phyloP scores from a whole-genome alignment of 1,140 invertebrate species.

The Globodera rostochiensis region DNA sequence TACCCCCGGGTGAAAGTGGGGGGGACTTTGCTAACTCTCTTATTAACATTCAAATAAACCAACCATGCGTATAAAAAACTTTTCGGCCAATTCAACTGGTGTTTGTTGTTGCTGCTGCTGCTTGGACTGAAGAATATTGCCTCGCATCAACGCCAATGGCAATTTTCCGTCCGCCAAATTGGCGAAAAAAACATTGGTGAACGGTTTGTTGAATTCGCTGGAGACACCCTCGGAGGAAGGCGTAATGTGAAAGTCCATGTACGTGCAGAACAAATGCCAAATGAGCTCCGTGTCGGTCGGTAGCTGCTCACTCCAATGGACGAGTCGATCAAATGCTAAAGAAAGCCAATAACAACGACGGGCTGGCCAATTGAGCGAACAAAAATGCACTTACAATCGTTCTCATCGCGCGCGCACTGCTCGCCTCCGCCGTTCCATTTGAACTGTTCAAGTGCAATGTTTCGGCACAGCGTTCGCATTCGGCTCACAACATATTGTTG shows the following conservation, averaged over 20 bases:
- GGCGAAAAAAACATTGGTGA: constrained; percentile 7
- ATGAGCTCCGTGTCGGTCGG: constrained; percentile 33
- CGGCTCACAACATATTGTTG: constrained; percentile 48
- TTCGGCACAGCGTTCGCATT: constrained; percentile 28
- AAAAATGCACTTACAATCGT: background rate
- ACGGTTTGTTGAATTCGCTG: constrained; percentile 11
- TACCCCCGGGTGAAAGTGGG: no score
- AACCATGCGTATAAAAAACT: constrained; percentile 34
- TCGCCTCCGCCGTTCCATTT: constrained; percentile 38
- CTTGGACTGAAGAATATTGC: background rate
- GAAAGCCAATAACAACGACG: background rate
- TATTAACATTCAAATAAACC: background rate
- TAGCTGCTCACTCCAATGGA: constrained; percentile 31
- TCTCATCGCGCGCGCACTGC: constrained; percentile 23
- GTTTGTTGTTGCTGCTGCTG: background rate
- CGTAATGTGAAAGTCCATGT: constrained; percentile 33
- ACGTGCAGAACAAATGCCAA: constrained; percentile 33
- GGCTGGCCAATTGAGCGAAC: background rate
- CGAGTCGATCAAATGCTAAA: constrained; percentile 19
- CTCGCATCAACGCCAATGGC: constrained; percentile 2
- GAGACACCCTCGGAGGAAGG: constrained; percentile 22
- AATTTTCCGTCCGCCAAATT: constrained; percentile 6
- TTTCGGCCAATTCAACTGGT: background rate
- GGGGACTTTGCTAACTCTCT: background rate
- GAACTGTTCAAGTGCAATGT: constrained; percentile 34